Base-by-base conservation (phyloP, 2,113 vertebrate genomes). In the Sphyrna mokarran region DNA sequence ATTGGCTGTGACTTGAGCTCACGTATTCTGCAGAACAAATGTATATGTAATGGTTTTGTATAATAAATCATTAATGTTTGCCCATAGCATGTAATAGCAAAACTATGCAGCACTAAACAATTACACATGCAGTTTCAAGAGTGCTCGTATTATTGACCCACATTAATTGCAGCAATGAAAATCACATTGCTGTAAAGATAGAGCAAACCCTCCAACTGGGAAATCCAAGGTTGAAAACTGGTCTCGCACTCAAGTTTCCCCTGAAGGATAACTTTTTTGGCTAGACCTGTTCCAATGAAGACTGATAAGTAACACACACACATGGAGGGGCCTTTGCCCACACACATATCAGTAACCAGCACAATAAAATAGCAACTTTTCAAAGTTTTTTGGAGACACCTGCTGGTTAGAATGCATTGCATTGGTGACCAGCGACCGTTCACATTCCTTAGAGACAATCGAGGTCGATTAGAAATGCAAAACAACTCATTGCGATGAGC, bases 381-480 rank as follows among this genome's bases (percentile, higher is more conserved):
- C 33, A 68, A 68, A 66, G 89, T 93, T 93, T 66, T 54, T 22
- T 93, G 89, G 89, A 93, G 61, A 93, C 89, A 66, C 89, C 89
- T 93, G 89, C 89, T 66, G 89, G 61, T n/a, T 93, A 93, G 58
- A 66, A 18, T 63, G 16, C 16, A 68, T 18, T 66, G 61, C 61
- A 66, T 66, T 66, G 33, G 37, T 22, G 37, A 63, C 61, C 89
- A 37, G 20, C 18, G 18, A 93, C 63, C 37, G 1, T 37, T 20
- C 80, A 40, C 18, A 22, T 83, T 43, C 89, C 89, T 66, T 22
- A n/a, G 18, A 93, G 7, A 16, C 20, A 18, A 93, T 93, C 40
- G n/a, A 37, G 37, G 37, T 37, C 22, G 58, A 33, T 68, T 93
- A 66, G 61, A 37, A 66, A 63, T 66, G 61, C 89, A 93, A 93